Percentiles rank a stretch among this genome's conserved stretches.
phyloP scores from a whole-genome alignment of 1,140 invertebrate species.

The Zaprionus inermis region DNA sequence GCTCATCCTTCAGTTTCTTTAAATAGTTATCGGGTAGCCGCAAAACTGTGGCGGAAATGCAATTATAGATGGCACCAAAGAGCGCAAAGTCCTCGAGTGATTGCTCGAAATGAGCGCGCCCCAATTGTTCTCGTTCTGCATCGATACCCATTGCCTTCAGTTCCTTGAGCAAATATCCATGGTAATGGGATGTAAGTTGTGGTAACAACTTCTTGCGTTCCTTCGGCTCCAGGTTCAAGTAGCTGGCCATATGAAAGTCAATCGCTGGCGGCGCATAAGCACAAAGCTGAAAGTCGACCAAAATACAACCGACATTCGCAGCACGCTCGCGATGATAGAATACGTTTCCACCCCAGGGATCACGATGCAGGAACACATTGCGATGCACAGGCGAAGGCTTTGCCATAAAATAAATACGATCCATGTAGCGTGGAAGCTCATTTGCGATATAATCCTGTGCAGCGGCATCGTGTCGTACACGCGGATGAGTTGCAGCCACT shows the following conservation, averaged over 20 bases:
- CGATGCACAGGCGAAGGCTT: slow-evolving; percentile 72
- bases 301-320: slow-evolving; percentile 83
- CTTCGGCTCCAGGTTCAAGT: slow-evolving; percentile 61
- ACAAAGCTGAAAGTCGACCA: slow-evolving; percentile 87
- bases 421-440: slow-evolving; percentile 66
- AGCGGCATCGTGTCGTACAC: slow-evolving; percentile 27
- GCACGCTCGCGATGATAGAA: slow-evolving; percentile 85
- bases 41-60: slow-evolving; percentile 68
- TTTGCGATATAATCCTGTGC: slow-evolving; percentile 61
- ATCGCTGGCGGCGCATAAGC: slow-evolving; percentile 86
- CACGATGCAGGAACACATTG: slow-evolving; percentile 87
- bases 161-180: slow-evolving; percentile 44
- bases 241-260: slow-evolving; percentile 84
- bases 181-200: slow-evolving; percentile 41
- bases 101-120: slow-evolving; percentile 51
- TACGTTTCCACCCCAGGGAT: slow-evolving; percentile 88
- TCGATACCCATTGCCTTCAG: slow-evolving; percentile 50
- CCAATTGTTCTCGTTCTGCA: slow-evolving; percentile 41
- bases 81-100: slow-evolving; percentile 64
- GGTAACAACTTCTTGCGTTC: slow-evolving; percentile 43
- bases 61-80: slow-evolving; percentile 71
- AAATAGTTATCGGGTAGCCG: slow-evolving; percentile 69
- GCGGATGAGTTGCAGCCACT: slow-evolving; percentile 62
- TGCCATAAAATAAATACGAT: slow-evolving; percentile 72
- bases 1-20: slow-evolving; percentile 58